phyloP scores from a whole-genome alignment of 2,113 vertebrate genomes.

The Podilymbus podiceps region DNA sequence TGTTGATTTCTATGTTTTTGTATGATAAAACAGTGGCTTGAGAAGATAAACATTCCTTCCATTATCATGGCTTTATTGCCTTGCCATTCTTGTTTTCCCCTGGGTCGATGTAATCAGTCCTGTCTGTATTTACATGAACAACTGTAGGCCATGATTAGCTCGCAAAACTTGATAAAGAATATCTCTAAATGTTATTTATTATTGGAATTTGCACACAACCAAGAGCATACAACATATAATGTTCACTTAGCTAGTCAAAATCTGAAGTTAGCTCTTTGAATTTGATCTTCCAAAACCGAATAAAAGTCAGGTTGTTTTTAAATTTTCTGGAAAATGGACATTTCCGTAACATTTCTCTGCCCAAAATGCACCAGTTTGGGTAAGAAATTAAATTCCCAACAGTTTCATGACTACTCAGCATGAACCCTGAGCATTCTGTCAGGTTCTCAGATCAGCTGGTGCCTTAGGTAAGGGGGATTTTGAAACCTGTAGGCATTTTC shows the following conservation, averaged over 20 bases:
- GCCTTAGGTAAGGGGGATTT: not conserved
- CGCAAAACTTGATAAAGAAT: not conserved
- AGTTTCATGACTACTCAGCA: not conserved
- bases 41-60: not conserved
- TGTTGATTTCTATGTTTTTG: not conserved
- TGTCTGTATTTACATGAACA: not conserved
- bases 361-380: not conserved
- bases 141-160: not conserved
- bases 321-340: not conserved
- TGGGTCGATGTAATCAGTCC: not conserved
- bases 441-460: not conserved
- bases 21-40: not conserved
- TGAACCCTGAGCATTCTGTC: not conserved
- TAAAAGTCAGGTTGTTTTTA: not conserved
- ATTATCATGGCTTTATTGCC: not conserved
- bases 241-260: not conserved
- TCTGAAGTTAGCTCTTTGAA: not conserved
- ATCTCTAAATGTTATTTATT: not conserved
- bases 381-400: not conserved
- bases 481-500: not conserved
- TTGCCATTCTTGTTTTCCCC: not conserved
- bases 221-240: fast-evolving
- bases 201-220: not conserved
- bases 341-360: fast-evolving
- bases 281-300: not conserved